Evolutionary conservation across 2,113 vertebrate species (phyloP).

Genomic region (Pica pica): DNA sequence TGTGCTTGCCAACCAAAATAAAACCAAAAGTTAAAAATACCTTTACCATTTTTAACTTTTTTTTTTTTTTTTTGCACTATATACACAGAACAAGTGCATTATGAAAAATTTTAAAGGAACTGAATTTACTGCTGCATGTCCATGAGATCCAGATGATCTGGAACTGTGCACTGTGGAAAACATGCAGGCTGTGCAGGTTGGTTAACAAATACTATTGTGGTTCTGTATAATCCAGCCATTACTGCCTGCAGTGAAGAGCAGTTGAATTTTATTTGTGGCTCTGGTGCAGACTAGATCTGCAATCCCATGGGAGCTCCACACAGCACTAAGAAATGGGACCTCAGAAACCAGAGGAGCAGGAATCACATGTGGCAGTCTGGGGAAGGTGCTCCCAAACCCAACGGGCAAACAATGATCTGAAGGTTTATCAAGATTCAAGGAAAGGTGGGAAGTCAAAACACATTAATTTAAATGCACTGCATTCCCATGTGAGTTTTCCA

Average conservation of each 20-base stretch:
- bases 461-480: not conserved
- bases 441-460: slow-evolving; percentile 12
- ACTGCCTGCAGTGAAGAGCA: not conserved
- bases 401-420: not conserved
- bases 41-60: not conserved
- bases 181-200: not conserved
- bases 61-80: not conserved
- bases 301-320: not conserved
- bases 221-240: not conserved
- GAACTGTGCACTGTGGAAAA: not conserved
- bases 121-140: not conserved
- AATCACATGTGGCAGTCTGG: not conserved
- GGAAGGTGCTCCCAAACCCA: not conserved
- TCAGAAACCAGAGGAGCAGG: slow-evolving; percentile 21
- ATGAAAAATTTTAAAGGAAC: not conserved
- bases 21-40: not conserved
- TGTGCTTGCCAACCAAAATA: not conserved
- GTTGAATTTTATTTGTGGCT: not conserved
- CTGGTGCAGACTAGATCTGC: not conserved
- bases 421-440: not conserved
- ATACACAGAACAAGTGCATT: not conserved
- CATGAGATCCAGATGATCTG: not conserved
- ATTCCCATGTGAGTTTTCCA: not conserved
- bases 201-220: not conserved
- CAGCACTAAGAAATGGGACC: not conserved